phyloP scores from a whole-genome alignment of 2,888 invertebrate genomes.

The Eurytoma californica region DNA sequence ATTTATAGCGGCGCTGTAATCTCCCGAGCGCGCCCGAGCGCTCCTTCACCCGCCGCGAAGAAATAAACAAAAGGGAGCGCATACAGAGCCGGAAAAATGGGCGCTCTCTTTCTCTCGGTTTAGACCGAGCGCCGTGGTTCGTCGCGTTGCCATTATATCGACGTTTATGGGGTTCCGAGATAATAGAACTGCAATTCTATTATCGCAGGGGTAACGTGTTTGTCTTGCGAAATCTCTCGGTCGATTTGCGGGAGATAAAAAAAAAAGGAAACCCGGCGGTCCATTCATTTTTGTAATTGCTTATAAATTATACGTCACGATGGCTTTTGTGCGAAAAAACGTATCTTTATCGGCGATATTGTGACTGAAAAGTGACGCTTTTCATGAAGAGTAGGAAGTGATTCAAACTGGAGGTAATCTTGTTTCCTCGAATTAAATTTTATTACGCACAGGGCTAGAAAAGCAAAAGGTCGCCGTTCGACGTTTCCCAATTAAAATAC shows the following conservation, averaged over 20 bases:
- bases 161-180: neutral
- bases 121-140: neutral
- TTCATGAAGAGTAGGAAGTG: no score
- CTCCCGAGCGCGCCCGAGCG: slow-evolving; percentile 4
- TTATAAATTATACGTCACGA: neutral
- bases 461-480: no score
- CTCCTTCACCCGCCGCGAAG: slow-evolving; percentile 1
- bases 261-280: no score
- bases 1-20: slow-evolving; percentile 35
- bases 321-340: neutral
- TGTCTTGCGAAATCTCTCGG: neutral
- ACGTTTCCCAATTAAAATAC: slow-evolving; percentile 13
- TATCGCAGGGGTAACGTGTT: neutral
- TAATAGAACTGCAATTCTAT: neutral
- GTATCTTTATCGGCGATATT: neutral
- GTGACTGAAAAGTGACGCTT: no score
- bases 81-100: neutral
- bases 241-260: no score
- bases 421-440: no score
- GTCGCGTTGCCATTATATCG: neutral
- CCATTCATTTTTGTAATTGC: no score
- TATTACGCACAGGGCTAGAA: no score
- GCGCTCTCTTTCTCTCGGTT: neutral
- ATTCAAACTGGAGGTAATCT: no score
- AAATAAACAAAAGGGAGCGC: neutral